Conservation (phyloP, 2,797 vertebrate genomes). For the Eulemur mongoz region DNA sequence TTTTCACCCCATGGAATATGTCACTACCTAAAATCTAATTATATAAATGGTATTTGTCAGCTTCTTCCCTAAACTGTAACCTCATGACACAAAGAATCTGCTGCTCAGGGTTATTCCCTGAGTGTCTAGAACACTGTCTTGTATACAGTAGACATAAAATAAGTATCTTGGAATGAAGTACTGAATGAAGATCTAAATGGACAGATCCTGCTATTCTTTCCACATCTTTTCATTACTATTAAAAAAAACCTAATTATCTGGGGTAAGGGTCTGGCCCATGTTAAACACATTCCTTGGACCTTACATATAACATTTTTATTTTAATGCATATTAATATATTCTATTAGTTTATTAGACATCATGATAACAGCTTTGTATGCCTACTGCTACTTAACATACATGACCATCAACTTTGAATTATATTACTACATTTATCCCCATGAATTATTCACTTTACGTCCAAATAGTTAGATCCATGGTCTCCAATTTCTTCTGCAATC, state of each 20-base stretch:
- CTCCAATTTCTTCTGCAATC: neutral
- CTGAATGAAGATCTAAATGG: neutral
- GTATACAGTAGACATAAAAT: neutral
- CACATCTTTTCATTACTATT: neutral
- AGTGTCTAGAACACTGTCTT: neutral
- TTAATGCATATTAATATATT: neutral
- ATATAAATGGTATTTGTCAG: neutral
- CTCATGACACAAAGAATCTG: neutral
- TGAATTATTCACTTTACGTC: neutral
- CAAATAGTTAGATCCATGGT: neutral
- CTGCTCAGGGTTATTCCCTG: neutral
- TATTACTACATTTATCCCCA: neutral
- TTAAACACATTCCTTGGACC: neutral
- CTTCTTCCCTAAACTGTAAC: neutral
- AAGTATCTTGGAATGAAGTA: neutral
- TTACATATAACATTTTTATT: neutral
- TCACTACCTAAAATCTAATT: neutral
- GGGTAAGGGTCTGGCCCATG: neutral
- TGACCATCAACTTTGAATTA: neutral
- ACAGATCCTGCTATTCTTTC: too few relatives aligned
- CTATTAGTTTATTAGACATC: neutral
- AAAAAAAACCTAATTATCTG: neutral
- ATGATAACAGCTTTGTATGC: neutral
- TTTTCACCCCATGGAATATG: neutral
- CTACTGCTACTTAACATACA: neutral